These are phyloP conservation scores for Zele albiditarsus DNA, from an alignment of 2,888 invertebrate species.

Conservation along the genomic window DNA sequence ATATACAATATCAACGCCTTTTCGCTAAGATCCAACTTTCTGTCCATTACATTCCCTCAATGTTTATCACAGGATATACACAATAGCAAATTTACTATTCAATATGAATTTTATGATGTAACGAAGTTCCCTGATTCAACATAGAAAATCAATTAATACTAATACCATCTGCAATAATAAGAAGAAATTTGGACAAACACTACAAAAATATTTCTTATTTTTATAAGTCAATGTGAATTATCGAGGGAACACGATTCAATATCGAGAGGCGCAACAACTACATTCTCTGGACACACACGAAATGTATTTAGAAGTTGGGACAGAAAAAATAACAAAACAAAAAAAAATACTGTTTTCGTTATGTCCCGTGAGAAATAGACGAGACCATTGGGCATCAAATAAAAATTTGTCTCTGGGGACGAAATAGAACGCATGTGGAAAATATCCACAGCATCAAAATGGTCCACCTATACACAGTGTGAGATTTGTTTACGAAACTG, in stretches of 20 bases:
- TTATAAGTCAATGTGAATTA: constrained; percentile 13
- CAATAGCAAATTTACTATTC: no score
- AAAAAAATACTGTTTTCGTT: constrained; percentile 25
- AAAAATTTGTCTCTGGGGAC: constrained; percentile 39
- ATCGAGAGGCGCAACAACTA: background rate
- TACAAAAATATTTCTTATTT: background rate
- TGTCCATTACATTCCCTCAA: no score
- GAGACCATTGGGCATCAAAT: constrained; percentile 22
- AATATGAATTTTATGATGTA: background rate
- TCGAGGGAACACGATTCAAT: constrained; percentile 5
- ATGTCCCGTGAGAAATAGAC: background rate
- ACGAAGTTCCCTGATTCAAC: background rate
- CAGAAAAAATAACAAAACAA: constrained; percentile 20
- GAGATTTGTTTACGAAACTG: constrained; percentile 44
- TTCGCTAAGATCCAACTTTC: no score
- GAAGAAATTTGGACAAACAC: background rate
- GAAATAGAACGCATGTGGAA: constrained; percentile 12
- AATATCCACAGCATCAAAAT: constrained; percentile 29
- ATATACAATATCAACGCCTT: no score
- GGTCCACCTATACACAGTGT: constrained; percentile 23
- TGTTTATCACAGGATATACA: no score
- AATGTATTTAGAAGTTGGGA: constrained; percentile 7
- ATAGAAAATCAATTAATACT: background rate
- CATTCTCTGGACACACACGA: background rate
- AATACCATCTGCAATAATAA: background rate